Evolutionary conservation across 1,140 invertebrate genomes (phyloP).

Genomic region (Drosophila azteca): DNA sequence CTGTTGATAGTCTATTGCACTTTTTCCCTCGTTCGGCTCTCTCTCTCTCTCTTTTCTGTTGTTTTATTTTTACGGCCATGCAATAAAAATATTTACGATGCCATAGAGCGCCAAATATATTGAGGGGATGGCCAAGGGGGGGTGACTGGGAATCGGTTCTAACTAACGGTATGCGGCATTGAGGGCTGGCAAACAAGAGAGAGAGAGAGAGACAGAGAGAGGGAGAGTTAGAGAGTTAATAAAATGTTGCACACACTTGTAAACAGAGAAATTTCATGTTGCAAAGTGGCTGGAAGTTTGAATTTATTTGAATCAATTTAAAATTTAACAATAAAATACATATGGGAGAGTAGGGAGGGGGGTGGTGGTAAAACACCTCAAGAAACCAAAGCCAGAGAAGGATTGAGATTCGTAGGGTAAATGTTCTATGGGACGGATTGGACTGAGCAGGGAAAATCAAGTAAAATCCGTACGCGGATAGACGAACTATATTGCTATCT

Average conservation of each 20-base stretch:
- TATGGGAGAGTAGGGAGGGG: no score
- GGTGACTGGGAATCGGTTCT: constrained; percentile 11
- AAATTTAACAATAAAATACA: constrained; percentile 30
- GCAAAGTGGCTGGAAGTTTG: not conserved
- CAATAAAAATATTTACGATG: constrained; percentile 63
- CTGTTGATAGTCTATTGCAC: constrained; percentile 64
- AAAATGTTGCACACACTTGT: constrained; percentile 53
- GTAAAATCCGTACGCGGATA: no score
- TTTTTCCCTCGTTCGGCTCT: constrained; percentile 20
- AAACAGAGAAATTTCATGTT: constrained; percentile 32
- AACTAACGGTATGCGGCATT: constrained; percentile 1
- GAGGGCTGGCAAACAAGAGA: constrained; percentile 1
- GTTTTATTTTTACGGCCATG: constrained; percentile 42
- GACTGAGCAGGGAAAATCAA: no score
- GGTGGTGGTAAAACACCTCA: no score
- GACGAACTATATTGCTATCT: no score
- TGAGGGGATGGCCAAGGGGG: not conserved
- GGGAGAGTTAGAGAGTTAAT: constrained; percentile 18
- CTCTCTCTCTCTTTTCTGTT: constrained; percentile 30
- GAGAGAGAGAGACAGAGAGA: no score
- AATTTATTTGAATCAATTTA: constrained; percentile 17
- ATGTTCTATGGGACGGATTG: no score
- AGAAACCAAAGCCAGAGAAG: no score
- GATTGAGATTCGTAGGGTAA: no score
- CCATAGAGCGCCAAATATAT: constrained; percentile 56